phyloP scores from a whole-genome alignment of 2,888 invertebrate genomes.

The Latrodectus hesperus region DNA sequence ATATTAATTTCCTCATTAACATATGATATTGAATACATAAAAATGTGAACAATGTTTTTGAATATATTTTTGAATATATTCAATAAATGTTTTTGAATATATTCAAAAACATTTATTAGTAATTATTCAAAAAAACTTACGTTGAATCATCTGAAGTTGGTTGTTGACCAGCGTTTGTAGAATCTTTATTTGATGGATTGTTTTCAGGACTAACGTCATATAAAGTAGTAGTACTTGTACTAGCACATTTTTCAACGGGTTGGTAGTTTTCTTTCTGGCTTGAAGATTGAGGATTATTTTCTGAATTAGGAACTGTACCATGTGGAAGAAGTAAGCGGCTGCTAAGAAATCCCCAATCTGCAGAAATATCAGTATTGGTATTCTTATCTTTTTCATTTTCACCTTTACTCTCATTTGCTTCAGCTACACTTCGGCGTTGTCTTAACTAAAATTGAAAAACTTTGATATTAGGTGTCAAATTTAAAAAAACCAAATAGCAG shows the following conservation, averaged over 20 bases:
- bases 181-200: constrained; percentile 18
- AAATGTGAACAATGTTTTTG: too few species aligned
- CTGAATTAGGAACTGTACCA: constrained; percentile 59
- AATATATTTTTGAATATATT: too few species aligned
- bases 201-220: constrained; percentile 38
- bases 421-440: constrained; percentile 24
- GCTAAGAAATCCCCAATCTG: constrained; percentile 30
- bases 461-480: too few species aligned
- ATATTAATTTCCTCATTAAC: too few species aligned
- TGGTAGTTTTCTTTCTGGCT: constrained; percentile 22
- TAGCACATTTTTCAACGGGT: constrained; percentile 56
- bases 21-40: too few species aligned
- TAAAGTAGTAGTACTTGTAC: constrained; percentile 63
- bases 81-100: too few species aligned
- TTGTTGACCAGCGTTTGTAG: constrained; percentile 17
- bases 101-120: not conserved
- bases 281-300: constrained; percentile 3
- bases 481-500: too few species aligned
- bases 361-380: constrained; percentile 9
- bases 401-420: constrained; percentile 31
- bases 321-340: constrained; percentile 45
- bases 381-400: constrained; percentile 30
- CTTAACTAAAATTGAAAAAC: not conserved
- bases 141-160: constrained; percentile 43
- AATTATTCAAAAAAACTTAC: constrained; percentile 21